Conservation (phyloP, 92 coral and sea anemone species). For the Umimayanthus chanpuru region DNA sequence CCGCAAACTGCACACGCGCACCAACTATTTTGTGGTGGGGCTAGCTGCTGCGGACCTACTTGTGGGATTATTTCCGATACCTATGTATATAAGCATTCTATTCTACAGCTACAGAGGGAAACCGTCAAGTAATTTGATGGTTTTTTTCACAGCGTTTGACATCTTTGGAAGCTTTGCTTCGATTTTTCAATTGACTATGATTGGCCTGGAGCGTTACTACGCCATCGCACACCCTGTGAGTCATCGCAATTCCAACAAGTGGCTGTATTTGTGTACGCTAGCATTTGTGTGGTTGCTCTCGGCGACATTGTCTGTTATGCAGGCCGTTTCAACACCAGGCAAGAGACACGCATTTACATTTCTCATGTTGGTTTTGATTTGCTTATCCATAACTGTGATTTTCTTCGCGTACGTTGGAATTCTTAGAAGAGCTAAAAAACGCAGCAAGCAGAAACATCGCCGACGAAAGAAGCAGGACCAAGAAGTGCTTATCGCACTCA, state of each 20-base stretch:
- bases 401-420: slow-evolving; percentile 70
- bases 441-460: slow-evolving; percentile 49
- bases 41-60: slow-evolving; percentile 75
- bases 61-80: slow-evolving; percentile 69
- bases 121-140: slow-evolving; percentile 25
- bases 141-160: slow-evolving; percentile 56
- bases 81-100: slow-evolving; percentile 63
- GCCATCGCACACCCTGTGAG: slow-evolving; percentile 73
- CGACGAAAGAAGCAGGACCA: slow-evolving; percentile 60
- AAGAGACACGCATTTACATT: slow-evolving; percentile 56
- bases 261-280: slow-evolving; percentile 53
- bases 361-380: slow-evolving; percentile 56
- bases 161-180: slow-evolving; percentile 78
- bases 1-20: slow-evolving; percentile 68
- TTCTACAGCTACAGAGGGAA: slow-evolving; percentile 26
- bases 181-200: slow-evolving; percentile 69
- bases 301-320: slow-evolving; percentile 62
- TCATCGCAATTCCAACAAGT: slow-evolving; percentile 72
- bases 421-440: slow-evolving; percentile 60
- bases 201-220: slow-evolving; percentile 72
- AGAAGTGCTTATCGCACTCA: slow-evolving; percentile 69
- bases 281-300: slow-evolving; percentile 62
- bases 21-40: slow-evolving; percentile 74
- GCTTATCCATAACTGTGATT: slow-evolving; percentile 58
- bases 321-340: slow-evolving; percentile 42